Percentiles rank a stretch among this genome's conserved stretches.
Evolutionary conservation across 2,797 vertebrate species (phyloP).

Genomic region (Sandelia bainsii): DNA sequence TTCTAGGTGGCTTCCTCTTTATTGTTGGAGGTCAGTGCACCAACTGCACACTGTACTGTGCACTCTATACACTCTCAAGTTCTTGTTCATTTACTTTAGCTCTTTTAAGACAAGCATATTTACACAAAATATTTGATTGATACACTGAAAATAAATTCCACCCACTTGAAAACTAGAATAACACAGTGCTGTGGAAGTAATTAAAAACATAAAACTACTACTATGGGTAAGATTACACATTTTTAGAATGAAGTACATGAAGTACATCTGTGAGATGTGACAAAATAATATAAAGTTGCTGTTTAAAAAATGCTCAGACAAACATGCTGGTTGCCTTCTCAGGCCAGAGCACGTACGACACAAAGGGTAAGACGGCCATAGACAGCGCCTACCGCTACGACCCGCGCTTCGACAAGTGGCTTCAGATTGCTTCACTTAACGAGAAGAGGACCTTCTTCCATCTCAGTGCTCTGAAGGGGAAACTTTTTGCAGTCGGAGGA

Average conservation of each 20-base stretch:
- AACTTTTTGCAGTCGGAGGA: constrained; percentile 86
- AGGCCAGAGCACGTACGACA: constrained; percentile 88
- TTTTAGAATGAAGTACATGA: too few relatives aligned
- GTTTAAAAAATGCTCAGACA: too few relatives aligned
- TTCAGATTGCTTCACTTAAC: constrained; percentile 86
- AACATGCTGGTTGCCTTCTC: background rate
- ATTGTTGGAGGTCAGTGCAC: constrained; percentile 85
- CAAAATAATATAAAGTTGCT: too few relatives aligned
- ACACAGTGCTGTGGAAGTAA: background rate
- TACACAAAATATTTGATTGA: background rate
- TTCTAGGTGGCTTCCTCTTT: constrained; percentile 87
- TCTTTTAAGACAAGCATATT: background rate
- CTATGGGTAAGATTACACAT: too few relatives aligned
- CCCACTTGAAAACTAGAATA: background rate
- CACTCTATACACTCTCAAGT: background rate
- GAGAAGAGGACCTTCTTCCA: constrained; percentile 89
- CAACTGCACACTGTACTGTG: background rate
- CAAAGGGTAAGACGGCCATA: constrained; percentile 88
- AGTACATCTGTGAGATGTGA: background rate
- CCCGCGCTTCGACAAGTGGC: constrained; percentile 87
- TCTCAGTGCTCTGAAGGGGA: constrained; percentile 84
- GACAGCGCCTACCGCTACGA: constrained; percentile 87
- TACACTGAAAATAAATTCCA: background rate
- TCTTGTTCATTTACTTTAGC: background rate
- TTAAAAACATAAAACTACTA: too few relatives aligned